Conservation (phyloP, 2,113 vertebrate species). For the Camelus bactrianus region DNA sequence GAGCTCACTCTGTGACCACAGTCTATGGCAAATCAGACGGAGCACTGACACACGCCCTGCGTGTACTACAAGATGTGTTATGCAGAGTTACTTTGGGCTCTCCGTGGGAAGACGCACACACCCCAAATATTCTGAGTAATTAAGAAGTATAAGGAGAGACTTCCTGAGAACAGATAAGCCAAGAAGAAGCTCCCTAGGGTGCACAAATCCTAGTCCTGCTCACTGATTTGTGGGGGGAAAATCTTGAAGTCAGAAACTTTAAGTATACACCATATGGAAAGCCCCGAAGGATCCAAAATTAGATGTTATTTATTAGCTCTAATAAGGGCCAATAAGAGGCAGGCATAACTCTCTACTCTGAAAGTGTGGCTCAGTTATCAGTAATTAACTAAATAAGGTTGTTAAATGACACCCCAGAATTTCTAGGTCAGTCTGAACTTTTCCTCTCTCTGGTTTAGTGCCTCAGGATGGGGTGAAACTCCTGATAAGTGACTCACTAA, state of each 20-base stretch:
- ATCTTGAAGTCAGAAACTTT: neutral
- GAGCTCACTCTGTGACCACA: neutral
- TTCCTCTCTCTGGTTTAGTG: neutral
- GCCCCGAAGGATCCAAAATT: neutral
- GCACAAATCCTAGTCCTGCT: neutral
- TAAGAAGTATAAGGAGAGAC: neutral
- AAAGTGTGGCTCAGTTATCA: neutral
- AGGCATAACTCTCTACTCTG: neutral
- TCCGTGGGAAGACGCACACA: neutral
- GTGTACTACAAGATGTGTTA: too few relatives aligned
- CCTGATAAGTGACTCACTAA: neutral
- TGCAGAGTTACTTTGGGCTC: neutral
- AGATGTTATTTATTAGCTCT: neutral
- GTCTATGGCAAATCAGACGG: neutral
- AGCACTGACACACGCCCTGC: neutral
- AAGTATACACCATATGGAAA: neutral
- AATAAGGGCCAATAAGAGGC: neutral
- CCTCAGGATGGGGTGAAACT: neutral
- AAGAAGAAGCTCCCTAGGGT: neutral
- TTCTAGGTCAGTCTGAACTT: neutral
- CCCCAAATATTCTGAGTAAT: neutral
- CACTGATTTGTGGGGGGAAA: neutral
- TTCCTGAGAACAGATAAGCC: neutral
- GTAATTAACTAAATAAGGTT: neutral
- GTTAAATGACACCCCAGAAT: neutral